A percentile compares a stretch with the other conserved stretches of the same genome.
phyloP scores from a whole-genome alignment of 2,797 vertebrate species.

The Gephyroberyx darwinii region DNA sequence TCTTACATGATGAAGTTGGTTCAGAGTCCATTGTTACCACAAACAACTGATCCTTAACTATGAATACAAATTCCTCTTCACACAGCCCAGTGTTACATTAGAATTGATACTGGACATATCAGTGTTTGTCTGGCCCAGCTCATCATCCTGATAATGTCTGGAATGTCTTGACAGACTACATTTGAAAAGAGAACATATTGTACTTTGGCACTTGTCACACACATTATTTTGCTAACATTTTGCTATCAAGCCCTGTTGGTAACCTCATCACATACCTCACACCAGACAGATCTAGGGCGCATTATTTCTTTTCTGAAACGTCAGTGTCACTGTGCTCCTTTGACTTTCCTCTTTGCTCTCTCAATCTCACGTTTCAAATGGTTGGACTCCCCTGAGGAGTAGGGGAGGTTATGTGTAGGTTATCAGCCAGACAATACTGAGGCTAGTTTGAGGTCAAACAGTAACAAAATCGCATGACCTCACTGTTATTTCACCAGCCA shows the following conservation, averaged over 20 bases:
- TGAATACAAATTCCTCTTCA: slow-evolving; percentile 31
- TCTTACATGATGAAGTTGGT: slow-evolving; percentile 14
- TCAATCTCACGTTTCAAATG: slow-evolving; percentile 27
- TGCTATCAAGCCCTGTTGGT: slow-evolving; percentile 1
- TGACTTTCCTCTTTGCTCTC: slow-evolving; percentile 28
- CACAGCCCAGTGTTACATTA: slow-evolving; percentile 16
- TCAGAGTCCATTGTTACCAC: slow-evolving; percentile 41
- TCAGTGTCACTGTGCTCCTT: slow-evolving; percentile 18
- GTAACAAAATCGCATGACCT: slow-evolving; percentile 45
- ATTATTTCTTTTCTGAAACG: slow-evolving; percentile 8
- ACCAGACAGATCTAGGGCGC: not conserved
- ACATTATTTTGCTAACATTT: slow-evolving; percentile 7
- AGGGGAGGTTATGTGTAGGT: slow-evolving; percentile 27
- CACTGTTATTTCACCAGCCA: slow-evolving; percentile 32
- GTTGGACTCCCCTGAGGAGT: slow-evolving; percentile 8
- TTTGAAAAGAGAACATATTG: slow-evolving; percentile 33
- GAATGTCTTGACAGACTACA: slow-evolving; percentile 24
- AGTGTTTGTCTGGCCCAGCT: slow-evolving; percentile 20
- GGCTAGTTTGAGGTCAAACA: slow-evolving; percentile 44
- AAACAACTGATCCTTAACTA: slow-evolving; percentile 40
- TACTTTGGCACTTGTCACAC: slow-evolving; percentile 30
- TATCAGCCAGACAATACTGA: slow-evolving; percentile 48
- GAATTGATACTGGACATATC: no score
- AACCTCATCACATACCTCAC: slow-evolving; percentile 15
- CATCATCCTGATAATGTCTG: slow-evolving; percentile 38